These are phyloP conservation scores for Dermolepida albohirtum DNA, from an alignment of 2,888 invertebrate genomes.

Conservation along the genomic window DNA sequence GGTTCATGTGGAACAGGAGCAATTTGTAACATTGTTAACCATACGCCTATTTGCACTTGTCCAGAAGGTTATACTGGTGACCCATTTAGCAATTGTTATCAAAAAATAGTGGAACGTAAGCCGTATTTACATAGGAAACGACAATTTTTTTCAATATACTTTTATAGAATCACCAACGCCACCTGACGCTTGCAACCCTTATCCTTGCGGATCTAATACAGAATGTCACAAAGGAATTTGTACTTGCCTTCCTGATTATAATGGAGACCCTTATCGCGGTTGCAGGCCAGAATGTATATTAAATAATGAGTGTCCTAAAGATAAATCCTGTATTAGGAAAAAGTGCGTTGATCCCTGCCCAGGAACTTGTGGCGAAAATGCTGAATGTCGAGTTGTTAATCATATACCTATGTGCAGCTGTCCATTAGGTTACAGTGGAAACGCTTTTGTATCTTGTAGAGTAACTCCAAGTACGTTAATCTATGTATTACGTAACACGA, in stretches of 20 bases:
- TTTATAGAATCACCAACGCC: slow-evolving; percentile 55
- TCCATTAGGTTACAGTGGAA: slow-evolving; percentile 73
- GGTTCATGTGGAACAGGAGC: slow-evolving; percentile 82
- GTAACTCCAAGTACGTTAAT: slow-evolving; percentile 63
- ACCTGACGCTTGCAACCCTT: slow-evolving; percentile 78
- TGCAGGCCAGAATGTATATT: slow-evolving; percentile 85
- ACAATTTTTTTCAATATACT: slow-evolving; percentile 62
- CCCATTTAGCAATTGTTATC: slow-evolving; percentile 72
- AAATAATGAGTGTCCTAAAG: slow-evolving; percentile 77
- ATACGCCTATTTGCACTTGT: slow-evolving; percentile 79
- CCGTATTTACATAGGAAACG: not conserved
- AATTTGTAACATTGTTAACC: slow-evolving; percentile 79
- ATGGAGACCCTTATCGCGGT: slow-evolving; percentile 80
- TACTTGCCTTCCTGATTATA: slow-evolving; percentile 77
- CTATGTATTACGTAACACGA: not conserved
- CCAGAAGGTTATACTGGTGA: slow-evolving; percentile 71
- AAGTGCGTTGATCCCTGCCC: slow-evolving; percentile 82
- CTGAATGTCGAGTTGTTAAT: slow-evolving; percentile 69
- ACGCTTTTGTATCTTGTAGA: slow-evolving; percentile 76
- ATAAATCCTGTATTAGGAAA: slow-evolving; percentile 78
- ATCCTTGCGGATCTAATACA: slow-evolving; percentile 77
- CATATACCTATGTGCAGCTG: slow-evolving; percentile 78
- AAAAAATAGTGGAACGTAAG: slow-evolving; percentile 63
- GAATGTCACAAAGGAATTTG: slow-evolving; percentile 76
- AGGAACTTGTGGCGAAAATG: slow-evolving; percentile 74